Percentiles rank a stretch among this genome's conserved stretches.
Evolutionary conservation across 2,113 vertebrate genomes (phyloP).

Genomic region (Lynx canadensis): DNA sequence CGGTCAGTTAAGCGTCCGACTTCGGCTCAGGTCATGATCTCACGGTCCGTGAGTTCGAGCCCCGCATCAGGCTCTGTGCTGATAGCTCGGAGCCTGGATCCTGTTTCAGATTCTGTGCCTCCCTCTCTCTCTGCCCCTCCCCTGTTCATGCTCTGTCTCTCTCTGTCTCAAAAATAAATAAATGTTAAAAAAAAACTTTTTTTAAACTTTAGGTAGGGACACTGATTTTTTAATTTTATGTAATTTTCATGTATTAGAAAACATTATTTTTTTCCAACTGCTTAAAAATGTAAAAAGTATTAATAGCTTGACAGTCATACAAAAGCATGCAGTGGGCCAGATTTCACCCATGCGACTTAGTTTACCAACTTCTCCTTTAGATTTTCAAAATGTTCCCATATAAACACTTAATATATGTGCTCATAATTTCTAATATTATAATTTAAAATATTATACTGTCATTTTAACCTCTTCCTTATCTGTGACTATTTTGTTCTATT

Average conservation of each 20-base stretch:
- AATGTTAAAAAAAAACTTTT: no score
- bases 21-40: no score
- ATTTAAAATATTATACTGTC: background rate
- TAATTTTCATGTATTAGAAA: background rate
- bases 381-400: background rate
- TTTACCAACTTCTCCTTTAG: background rate
- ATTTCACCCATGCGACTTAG: background rate
- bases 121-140: no score
- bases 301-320: background rate
- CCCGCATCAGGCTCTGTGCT: no score
- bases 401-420: background rate
- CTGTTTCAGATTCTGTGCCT: no score
- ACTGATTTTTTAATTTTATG: background rate
- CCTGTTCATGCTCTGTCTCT: no score
- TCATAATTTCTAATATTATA: background rate
- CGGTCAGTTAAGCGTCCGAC: no score
- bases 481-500: background rate
- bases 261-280: background rate
- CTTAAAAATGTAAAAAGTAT: background rate
- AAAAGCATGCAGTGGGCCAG: background rate
- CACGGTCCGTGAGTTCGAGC: no score
- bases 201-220: background rate
- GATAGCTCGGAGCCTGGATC: no score
- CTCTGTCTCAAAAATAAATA: no score
- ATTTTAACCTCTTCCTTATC: background rate